A percentile compares a stretch with the other conserved stretches of the same genome.
Conservation (phyloP, 2,888 invertebrate genomes). For the Proisotoma minuta region DNA sequence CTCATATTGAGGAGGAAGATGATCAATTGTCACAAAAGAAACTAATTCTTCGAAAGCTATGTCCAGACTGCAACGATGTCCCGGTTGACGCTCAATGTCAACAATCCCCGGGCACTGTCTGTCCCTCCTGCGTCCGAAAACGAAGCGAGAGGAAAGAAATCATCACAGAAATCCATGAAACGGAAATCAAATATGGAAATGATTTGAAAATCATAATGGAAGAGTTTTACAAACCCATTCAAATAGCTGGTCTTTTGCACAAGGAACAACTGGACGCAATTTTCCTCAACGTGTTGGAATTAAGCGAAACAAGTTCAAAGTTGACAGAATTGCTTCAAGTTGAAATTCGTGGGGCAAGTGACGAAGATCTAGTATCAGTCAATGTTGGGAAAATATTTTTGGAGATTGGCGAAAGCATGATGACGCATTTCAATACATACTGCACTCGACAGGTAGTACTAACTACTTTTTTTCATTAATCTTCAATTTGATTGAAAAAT, state of each 20-base stretch:
- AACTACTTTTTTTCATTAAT: background rate
- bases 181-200: conserved; percentile 90
- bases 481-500: background rate
- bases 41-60: conserved; percentile 6
- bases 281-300: conserved; percentile 87
- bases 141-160: conserved; percentile 88
- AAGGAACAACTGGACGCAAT: conserved; percentile 86
- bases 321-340: conserved; percentile 73
- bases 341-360: conserved; percentile 74
- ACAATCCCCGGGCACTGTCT: conserved; percentile 51
- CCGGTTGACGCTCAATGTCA: conserved; percentile 24
- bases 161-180: conserved; percentile 90
- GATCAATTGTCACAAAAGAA: conserved; percentile 49
- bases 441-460: conserved; percentile 70
- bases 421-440: conserved; percentile 90
- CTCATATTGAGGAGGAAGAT: background rate
- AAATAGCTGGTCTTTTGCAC: conserved; percentile 83
- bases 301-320: conserved; percentile 70
- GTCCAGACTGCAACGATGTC: conserved; percentile 39
- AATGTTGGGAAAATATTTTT: conserved; percentile 86
- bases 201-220: conserved; percentile 88
- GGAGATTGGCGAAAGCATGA: conserved; percentile 78
- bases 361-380: conserved; percentile 75
- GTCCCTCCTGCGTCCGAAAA: conserved; percentile 81
- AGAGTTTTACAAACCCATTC: conserved; percentile 88